Evolutionary conservation across 1,140 invertebrate species (phyloP), one percentile per base, ranked within the genome.

Genomic region (Drosophila murphyi): DNA sequence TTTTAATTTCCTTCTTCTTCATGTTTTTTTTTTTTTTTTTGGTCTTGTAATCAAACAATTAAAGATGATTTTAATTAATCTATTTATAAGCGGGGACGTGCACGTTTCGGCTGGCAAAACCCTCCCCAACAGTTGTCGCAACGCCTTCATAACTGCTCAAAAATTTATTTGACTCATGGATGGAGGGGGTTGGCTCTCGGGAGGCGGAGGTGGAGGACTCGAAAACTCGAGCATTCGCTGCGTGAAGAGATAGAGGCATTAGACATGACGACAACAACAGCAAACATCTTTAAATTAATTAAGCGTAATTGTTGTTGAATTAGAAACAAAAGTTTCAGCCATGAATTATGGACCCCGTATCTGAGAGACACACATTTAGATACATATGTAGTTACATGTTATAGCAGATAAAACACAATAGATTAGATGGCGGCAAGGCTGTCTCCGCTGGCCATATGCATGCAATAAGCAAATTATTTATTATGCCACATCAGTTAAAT

Each of bases 61-160:
- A 89, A 89, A 89, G 85, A 89, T 89, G 85, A 90, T 89, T 89
- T 89, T 89, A 89, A 89, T 89, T 89, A 89, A 89, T 89, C 85
- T 89, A 89, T 89, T 89, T 89, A 89, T 81, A 89, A 82, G 78
- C 62, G 78, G 50, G 37, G 64, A 60, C 59, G 67, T 60, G 55
- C 73, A 67, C 67, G 41, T 54, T 45, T 72, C 71, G 52, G 65
- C 51, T 41, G 45, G 12, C 5, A 54, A 47, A 60, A 62, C 69
- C 52, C 41, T 29, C 2, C 4, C 28, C 10, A 5, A 41, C 60
- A 6, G 32, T 34, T 39, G 41, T 29, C 20, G 48, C 54, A 7
- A 61, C 52, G 71, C 71, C 71, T 61, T 88, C 83, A 86, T 87
- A 86, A 86, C 82, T 79, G 79, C 70, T 88, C 83, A 88, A 83